A percentile compares a stretch with the other conserved stretches of the same genome.
Conservation (phyloP, 2,113 vertebrate genomes). For the Edolisoma coerulescens region DNA sequence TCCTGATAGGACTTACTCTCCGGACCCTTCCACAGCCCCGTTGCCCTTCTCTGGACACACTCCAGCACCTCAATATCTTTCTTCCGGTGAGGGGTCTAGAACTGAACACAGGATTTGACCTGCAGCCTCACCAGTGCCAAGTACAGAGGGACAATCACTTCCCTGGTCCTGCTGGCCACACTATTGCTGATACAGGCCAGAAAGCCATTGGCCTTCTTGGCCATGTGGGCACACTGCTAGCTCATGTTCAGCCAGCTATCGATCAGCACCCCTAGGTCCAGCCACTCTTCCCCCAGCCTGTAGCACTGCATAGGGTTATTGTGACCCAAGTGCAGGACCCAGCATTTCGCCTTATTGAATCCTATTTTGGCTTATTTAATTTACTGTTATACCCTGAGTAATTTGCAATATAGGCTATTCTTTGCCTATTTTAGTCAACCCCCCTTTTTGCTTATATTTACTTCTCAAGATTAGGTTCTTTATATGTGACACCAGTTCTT, state of each 20-base stretch:
- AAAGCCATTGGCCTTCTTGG: neutral
- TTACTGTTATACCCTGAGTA: neutral
- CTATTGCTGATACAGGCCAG: neutral
- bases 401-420: neutral
- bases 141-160: neutral
- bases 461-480: neutral
- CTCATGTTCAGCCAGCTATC: neutral
- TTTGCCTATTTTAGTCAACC: neutral
- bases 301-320: neutral
- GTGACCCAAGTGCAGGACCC: neutral
- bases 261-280: neutral
- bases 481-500: neutral
- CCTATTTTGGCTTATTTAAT: neutral
- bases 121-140: neutral
- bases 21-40: neutral
- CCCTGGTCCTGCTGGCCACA: neutral
- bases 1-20: neutral
- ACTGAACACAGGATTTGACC: neutral
- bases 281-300: neutral
- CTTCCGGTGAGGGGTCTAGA: neutral
- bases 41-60: neutral
- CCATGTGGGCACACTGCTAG: neutral
- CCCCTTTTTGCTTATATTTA: neutral
- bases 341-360: neutral
- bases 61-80: no score